Percentiles rank a stretch among this genome's conserved stretches.
Evolutionary conservation across 2,888 invertebrate species (phyloP).

Genomic region (Aplocera efformata): DNA sequence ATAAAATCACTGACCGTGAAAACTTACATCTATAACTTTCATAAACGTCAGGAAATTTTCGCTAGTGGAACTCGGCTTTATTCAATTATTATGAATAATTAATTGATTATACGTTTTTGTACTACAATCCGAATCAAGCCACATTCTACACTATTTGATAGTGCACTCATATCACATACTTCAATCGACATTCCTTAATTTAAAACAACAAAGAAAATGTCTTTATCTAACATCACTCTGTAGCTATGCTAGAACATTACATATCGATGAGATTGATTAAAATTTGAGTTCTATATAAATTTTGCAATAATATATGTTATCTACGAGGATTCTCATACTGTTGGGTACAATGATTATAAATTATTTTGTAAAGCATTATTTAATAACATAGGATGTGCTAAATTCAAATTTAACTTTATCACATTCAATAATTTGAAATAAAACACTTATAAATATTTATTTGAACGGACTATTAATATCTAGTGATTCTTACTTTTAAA

Average conservation of each 20-base stretch:
- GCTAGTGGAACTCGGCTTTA: neutral
- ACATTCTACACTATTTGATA: conserved; percentile 35
- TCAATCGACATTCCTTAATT: conserved; percentile 16
- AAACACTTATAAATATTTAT: neutral
- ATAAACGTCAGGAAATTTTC: no score
- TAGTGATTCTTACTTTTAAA: no score
- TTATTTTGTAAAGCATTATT: neutral
- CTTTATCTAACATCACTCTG: conserved; percentile 1
- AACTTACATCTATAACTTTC: no score
- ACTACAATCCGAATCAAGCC: conserved; percentile 39
- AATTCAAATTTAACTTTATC: conserved; percentile 19
- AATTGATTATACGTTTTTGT: conserved; percentile 34
- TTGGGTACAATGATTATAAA: no score
- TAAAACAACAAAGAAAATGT: conserved; percentile 17
- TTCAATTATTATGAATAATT: conserved; percentile 11
- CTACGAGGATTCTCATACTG: no score
- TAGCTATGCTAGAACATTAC: neutral
- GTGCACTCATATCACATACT: conserved; percentile 32
- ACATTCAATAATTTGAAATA: conserved; percentile 21
- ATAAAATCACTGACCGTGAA: no score
- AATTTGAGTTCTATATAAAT: no score
- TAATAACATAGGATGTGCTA: conserved; percentile 5
- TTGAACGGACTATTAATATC: conserved; percentile 5
- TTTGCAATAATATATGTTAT: no score
- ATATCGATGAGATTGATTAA: no score